Conservation (phyloP, 2,888 invertebrate genomes). For the Epistrophe eligans region DNA sequence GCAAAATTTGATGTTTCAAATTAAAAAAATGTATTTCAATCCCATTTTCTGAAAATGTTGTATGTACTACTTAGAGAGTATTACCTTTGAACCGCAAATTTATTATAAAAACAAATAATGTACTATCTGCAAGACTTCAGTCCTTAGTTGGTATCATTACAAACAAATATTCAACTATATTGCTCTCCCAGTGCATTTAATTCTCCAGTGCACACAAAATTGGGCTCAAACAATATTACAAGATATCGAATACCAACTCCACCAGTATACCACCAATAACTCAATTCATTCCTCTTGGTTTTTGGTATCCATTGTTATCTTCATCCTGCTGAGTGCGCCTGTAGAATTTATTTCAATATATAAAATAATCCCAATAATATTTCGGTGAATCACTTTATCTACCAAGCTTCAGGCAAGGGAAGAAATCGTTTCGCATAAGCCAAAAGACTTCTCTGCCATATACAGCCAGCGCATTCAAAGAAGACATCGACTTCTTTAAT, state of each 20-base stretch:
- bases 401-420: conserved; percentile 56
- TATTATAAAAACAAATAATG: too few relatives aligned
- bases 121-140: too few relatives aligned
- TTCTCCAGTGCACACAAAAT: conserved; percentile 17
- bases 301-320: conserved; percentile 58
- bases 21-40: too few relatives aligned
- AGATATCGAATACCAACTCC: conserved; percentile 29
- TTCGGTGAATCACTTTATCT: conserved; percentile 72
- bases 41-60: too few relatives aligned
- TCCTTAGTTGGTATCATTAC: too few relatives aligned
- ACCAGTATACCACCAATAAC: conserved; percentile 46
- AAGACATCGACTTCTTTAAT: conserved; percentile 36
- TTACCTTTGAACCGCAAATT: too few relatives aligned
- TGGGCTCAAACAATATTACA: not conserved
- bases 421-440: conserved; percentile 46
- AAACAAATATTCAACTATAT: not conserved
- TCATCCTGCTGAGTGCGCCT: conserved; percentile 52
- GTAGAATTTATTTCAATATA: conserved; percentile 66
- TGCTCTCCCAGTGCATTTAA: conserved; percentile 11
- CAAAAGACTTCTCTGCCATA: conserved; percentile 17
- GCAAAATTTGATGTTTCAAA: too few relatives aligned
- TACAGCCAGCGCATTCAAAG: conserved; percentile 17
- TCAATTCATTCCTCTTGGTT: conserved; percentile 54
- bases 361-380: conserved; percentile 73
- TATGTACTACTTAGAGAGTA: too few relatives aligned